These are phyloP conservation scores for Engystomops pustulosus DNA, from an alignment of 2,113 vertebrate genomes.

Conservation along the genomic window DNA sequence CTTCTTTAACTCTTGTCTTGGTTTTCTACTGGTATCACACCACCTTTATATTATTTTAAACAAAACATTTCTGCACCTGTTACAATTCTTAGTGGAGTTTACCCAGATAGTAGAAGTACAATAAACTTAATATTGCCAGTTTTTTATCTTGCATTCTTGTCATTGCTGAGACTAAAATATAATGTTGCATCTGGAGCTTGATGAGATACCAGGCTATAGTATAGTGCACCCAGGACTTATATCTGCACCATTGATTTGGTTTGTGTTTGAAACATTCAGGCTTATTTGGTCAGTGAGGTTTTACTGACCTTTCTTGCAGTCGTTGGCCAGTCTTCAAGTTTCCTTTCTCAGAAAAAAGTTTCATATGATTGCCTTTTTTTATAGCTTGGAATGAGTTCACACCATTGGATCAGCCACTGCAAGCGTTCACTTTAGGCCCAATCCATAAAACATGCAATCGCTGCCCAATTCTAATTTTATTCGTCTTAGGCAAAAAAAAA, in stretches of 20 bases:
- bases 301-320: constrained; percentile 74
- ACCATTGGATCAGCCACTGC: constrained; percentile 62
- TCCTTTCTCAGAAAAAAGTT: constrained; percentile 76
- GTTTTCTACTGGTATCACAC: background rate
- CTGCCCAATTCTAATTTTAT: constrained; percentile 54
- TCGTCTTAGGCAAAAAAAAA: constrained; percentile 59
- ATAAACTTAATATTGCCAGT: background rate
- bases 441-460: constrained; percentile 61
- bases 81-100: background rate
- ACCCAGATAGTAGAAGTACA: too few relatives aligned
- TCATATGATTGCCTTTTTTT: constrained; percentile 67
- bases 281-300: constrained; percentile 75
- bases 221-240: background rate
- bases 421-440: constrained; percentile 60
- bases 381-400: constrained; percentile 67
- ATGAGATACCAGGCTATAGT: background rate
- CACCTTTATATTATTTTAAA: too few relatives aligned
- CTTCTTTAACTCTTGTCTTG: background rate
- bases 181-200: background rate
- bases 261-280: constrained; percentile 73
- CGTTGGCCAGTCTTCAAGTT: constrained; percentile 80
- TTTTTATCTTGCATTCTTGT: background rate
- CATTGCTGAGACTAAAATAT: background rate
- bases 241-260: constrained; percentile 65
- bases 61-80: background rate